A percentile compares a stretch with the other conserved stretches of the same genome.
phyloP scores from a whole-genome alignment of 92 coral and sea anemone species.

The Meandrina meandrites region DNA sequence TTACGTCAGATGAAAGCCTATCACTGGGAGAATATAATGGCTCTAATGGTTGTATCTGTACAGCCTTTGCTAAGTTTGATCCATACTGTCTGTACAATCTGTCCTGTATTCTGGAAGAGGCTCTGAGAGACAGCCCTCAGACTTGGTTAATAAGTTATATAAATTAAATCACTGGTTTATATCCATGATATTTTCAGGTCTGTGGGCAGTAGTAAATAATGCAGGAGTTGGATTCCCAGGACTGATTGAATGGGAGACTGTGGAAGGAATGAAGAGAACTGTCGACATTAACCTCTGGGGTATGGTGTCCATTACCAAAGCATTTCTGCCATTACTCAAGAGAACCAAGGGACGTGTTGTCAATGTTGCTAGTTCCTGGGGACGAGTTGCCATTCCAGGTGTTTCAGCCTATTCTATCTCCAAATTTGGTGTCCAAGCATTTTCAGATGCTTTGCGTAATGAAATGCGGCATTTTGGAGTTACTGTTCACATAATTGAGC shows the following conservation, averaged over 20 bases:
- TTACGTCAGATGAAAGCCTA: too few species aligned
- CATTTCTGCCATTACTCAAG: conserved; percentile 62
- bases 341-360: conserved; percentile 55
- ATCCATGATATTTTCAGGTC: neutral
- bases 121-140: too few species aligned
- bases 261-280: conserved; percentile 41
- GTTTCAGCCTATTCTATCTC: conserved; percentile 68
- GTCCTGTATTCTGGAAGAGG: too few species aligned
- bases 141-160: too few species aligned
- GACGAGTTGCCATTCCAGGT: conserved; percentile 37
- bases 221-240: conserved; percentile 53
- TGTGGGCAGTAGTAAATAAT: conserved; percentile 70
- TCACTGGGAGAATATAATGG: too few species aligned
- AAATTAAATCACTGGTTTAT: too few species aligned
- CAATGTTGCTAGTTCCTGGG: conserved; percentile 62
- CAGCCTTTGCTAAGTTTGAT: too few species aligned
- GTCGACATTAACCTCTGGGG: conserved; percentile 75
- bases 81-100: too few species aligned
- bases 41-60: too few species aligned
- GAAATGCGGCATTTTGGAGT: conserved; percentile 69
- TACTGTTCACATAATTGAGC: conserved; percentile 75
- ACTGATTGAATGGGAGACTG: conserved; percentile 47
- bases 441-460: conserved; percentile 63
- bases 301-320: conserved; percentile 38
- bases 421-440: conserved; percentile 73